Evolutionary conservation across 2,797 vertebrate species (phyloP), one percentile per base, ranked within the genome.

Genomic region (Gadopsis marmoratus): DNA sequence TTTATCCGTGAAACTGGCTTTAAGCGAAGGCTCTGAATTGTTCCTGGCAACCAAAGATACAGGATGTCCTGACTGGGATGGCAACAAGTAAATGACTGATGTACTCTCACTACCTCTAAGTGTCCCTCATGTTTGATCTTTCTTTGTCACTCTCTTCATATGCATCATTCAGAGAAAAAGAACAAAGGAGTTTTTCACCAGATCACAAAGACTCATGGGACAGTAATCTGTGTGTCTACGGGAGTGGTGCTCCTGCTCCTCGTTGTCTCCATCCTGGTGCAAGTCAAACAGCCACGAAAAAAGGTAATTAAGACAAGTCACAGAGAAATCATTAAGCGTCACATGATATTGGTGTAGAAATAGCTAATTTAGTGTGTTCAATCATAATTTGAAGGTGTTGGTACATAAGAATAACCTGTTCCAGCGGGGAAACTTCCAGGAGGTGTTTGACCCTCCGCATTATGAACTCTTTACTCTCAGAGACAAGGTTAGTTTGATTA

Each of bases 251-350:
- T 98, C 82, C 95, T 99, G 61, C 97, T 99, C 60, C 96, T 99
- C 67, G 92, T 97, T 48, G 92, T 99, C 91, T 99, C 98, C 71
- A 95, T 99, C 81, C 88, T 98, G 74, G 97, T 99, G 47, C 97
- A 99, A 90, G 94, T 98, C 80, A 98, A 98, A 79, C 97, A 99
- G 85, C 98, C 98, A 31, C 96, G 97, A 31, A 99, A 98, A 90
- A 99, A 99, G 93, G 97, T 99, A 73, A 74, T 41, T 17, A 69
- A 53, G 35, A 33, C n/a, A 48, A 56, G 2, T 74, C 10, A 41
- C 4, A 41, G 4, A 31, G 4, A n/a, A 6, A 59, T 51, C 5
- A 50, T 35, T 21, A 0, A 7, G 21, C 33, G 23, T 63, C 3
- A 47, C 48, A 43, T 47, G 23, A 72, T 71, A 19, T 58, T 9